Conservation (phyloP, 2,888 invertebrate species). For the Sthenelais limicola region DNA sequence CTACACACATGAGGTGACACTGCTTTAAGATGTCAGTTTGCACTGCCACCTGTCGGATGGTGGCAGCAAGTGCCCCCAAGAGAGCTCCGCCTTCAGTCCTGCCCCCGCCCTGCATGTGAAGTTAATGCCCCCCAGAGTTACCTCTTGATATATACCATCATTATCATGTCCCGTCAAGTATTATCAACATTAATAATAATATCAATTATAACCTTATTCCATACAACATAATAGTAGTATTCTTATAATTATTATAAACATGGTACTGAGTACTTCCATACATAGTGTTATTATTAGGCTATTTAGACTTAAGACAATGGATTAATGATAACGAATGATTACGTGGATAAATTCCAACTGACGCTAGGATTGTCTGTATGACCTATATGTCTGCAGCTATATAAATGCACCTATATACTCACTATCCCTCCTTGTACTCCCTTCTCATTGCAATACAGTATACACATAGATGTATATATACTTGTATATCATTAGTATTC, state of each 20-base stretch:
- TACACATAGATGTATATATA: slow-evolving; percentile 19
- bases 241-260: slow-evolving; percentile 33
- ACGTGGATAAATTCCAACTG: slow-evolving; percentile 29
- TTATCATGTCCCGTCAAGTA: too few species aligned
- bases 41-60: too few species aligned
- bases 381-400: slow-evolving; percentile 26
- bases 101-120: too few species aligned
- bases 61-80: too few species aligned
- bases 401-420: slow-evolving; percentile 35
- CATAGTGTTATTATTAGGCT: slow-evolving; percentile 29
- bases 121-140: too few species aligned
- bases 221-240: slow-evolving; percentile 20
- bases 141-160: too few species aligned
- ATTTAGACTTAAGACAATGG: slow-evolving; percentile 28
- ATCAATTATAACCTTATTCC: too few species aligned
- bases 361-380: slow-evolving; percentile 25
- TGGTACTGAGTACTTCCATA: slow-evolving; percentile 31
- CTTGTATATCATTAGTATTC: slow-evolving; percentile 18
- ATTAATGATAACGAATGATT: slow-evolving; percentile 34
- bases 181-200: too few species aligned
- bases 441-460: slow-evolving; percentile 15
- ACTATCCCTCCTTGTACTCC: slow-evolving; percentile 24
- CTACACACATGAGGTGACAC: too few species aligned
- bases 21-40: too few species aligned
- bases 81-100: too few species aligned